Evolutionary conservation across 2,888 invertebrate species (phyloP).

Genomic region (Geotrupes spiniger): DNA sequence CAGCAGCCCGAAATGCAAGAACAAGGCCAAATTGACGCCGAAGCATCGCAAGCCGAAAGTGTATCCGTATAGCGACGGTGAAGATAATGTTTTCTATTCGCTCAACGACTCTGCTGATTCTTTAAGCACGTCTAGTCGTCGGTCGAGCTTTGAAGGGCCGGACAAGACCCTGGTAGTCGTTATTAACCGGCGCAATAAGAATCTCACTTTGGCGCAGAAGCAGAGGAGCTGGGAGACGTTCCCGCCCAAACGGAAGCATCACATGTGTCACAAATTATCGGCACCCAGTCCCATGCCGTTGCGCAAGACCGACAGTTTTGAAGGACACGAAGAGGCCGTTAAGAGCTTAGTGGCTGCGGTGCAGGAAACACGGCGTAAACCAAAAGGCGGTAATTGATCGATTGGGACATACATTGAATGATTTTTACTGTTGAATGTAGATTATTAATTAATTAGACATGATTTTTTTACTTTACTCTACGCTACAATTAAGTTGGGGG

Average conservation of each 20-base stretch:
- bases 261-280: slow-evolving; percentile 44
- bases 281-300: slow-evolving; percentile 45
- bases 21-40: slow-evolving; percentile 37
- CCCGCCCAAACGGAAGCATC: slow-evolving; percentile 53
- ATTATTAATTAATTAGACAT: no score
- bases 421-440: no score
- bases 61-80: slow-evolving; percentile 58
- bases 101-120: slow-evolving; percentile 56
- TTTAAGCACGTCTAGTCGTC: slow-evolving; percentile 56
- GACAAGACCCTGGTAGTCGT: slow-evolving; percentile 56
- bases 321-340: slow-evolving; percentile 68
- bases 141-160: slow-evolving; percentile 55
- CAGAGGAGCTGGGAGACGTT: slow-evolving; percentile 65
- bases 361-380: slow-evolving; percentile 61
- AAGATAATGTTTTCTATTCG: slow-evolving; percentile 56
- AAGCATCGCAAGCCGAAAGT: slow-evolving; percentile 45
- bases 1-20: slow-evolving; percentile 46
- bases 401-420: slow-evolving; percentile 4
- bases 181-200: slow-evolving; percentile 48
- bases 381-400: slow-evolving; percentile 45
- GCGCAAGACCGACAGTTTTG: slow-evolving; percentile 65
- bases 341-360: slow-evolving; percentile 65
- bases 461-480: no score
- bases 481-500: no score
- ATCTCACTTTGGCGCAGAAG: slow-evolving; percentile 55